Evolutionary conservation across 2,888 invertebrate genomes (phyloP).

Genomic region (Xestoiulus laeticollis): DNA sequence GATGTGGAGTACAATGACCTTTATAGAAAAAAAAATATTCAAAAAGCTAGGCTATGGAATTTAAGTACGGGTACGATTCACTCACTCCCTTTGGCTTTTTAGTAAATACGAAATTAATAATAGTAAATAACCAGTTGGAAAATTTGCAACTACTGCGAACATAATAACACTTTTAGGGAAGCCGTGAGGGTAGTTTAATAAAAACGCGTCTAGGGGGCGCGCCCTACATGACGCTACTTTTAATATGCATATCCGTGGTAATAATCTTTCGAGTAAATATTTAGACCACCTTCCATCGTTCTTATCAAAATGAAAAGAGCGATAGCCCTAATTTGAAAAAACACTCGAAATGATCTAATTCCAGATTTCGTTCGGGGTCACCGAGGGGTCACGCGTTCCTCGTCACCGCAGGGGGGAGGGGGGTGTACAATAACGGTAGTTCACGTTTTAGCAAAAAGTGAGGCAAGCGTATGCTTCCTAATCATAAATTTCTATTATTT

Average conservation of each 20-base stretch:
- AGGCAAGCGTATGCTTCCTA: neutral
- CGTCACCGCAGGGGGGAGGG: neutral
- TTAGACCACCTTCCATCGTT: neutral
- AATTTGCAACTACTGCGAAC: neutral
- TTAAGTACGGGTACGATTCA: neutral
- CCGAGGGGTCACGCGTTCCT: neutral
- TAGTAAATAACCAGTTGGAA: neutral
- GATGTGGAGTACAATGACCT: neutral
- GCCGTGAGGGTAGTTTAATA: neutral
- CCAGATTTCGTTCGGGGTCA: slow-evolving; percentile 15
- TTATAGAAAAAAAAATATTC: neutral
- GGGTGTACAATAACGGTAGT: neutral
- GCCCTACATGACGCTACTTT: neutral
- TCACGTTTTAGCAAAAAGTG: neutral
- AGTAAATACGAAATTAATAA: neutral
- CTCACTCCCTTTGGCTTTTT: neutral
- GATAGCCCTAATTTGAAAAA: slow-evolving; percentile 26
- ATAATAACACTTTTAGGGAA: neutral
- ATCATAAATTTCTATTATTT: neutral
- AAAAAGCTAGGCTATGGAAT: neutral
- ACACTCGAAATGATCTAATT: neutral
- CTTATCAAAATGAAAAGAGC: neutral
- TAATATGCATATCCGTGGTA: slow-evolving; percentile 8
- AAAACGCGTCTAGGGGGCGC: slow-evolving; percentile 25
- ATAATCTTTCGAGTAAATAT: slow-evolving; percentile 27